A percentile compares a stretch with the other conserved stretches of the same genome.
These are phyloP conservation scores for Pachyrhynchus sulphureomaculatus DNA, from an alignment of 1,140 invertebrate species.

Conservation along the genomic window DNA sequence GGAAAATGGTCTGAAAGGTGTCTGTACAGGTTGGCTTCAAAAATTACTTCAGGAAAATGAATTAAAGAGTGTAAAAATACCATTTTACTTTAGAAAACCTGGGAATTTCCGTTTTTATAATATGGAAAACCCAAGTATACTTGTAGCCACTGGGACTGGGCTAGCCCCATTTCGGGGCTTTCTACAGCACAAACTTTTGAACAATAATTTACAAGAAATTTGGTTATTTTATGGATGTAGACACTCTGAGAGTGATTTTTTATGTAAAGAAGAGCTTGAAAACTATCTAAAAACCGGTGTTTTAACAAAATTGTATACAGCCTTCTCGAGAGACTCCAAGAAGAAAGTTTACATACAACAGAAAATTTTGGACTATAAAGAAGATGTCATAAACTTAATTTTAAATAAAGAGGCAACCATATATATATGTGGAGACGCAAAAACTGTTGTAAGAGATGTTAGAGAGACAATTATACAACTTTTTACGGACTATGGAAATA, in stretches of 20 bases:
- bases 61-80: constrained; percentile 43
- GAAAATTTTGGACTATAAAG: constrained; percentile 57
- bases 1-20: constrained; percentile 57
- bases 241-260: constrained; percentile 63
- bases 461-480: constrained; percentile 57
- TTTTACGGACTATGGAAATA: background rate
- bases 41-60: constrained; percentile 40
- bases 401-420: constrained; percentile 59
- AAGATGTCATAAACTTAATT: constrained; percentile 60
- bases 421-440: constrained; percentile 80
- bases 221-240: constrained; percentile 79
- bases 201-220: constrained; percentile 49
- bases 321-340: constrained; percentile 65
- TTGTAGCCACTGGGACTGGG: constrained; percentile 83
- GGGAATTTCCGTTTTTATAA: constrained; percentile 59
- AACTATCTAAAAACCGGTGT: constrained; percentile 53
- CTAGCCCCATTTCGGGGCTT: constrained; percentile 77
- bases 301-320: constrained; percentile 59
- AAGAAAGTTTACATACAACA: constrained; percentile 64
- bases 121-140: constrained; percentile 62
- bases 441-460: constrained; percentile 71
- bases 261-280: constrained; percentile 61
- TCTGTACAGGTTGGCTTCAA: constrained; percentile 69
- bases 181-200: constrained; percentile 55
- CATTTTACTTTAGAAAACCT: constrained; percentile 66